Evolutionary conservation across 2,888 invertebrate genomes (phyloP).

Genomic region (Girardia tigrina): DNA sequence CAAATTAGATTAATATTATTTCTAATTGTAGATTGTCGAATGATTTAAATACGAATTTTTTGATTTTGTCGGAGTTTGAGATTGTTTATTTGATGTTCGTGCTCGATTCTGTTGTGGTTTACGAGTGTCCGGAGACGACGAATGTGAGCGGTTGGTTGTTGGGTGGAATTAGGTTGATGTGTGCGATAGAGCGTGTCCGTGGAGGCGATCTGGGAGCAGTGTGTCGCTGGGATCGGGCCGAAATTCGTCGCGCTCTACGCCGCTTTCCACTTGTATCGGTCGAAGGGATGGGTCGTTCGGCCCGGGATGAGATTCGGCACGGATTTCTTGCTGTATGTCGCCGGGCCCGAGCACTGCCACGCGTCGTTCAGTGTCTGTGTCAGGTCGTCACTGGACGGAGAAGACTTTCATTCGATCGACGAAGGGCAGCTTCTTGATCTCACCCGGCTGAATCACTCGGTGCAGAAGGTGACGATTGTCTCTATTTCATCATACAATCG

Average conservation of each 20-base stretch:
- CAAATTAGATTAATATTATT: too few species aligned
- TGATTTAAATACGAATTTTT: too few species aligned
- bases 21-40: too few species aligned
- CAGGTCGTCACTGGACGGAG: not conserved
- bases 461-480: too few species aligned
- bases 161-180: too few species aligned
- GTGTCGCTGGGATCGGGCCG: not conserved
- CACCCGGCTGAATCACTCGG: not conserved
- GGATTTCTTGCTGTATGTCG: conserved; percentile 34
- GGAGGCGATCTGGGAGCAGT: not conserved
- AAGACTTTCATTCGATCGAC: not conserved
- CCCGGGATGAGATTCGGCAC: conserved; percentile 27
- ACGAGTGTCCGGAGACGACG: too few species aligned
- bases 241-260: conserved; percentile 27
- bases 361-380: conserved; percentile 11
- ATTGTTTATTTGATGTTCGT: too few species aligned
- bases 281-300: conserved; percentile 33
- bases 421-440: not conserved
- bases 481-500: too few species aligned
- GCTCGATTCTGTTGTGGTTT: too few species aligned
- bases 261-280: conserved; percentile 33
- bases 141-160: too few species aligned
- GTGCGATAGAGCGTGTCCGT: too few species aligned
- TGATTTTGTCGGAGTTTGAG: too few species aligned
- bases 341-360: conserved; percentile 26